A percentile compares a stretch with the other conserved stretches of the same genome.
phyloP scores from a whole-genome alignment of 2,113 vertebrate species.

The Semnopithecus entellus region DNA sequence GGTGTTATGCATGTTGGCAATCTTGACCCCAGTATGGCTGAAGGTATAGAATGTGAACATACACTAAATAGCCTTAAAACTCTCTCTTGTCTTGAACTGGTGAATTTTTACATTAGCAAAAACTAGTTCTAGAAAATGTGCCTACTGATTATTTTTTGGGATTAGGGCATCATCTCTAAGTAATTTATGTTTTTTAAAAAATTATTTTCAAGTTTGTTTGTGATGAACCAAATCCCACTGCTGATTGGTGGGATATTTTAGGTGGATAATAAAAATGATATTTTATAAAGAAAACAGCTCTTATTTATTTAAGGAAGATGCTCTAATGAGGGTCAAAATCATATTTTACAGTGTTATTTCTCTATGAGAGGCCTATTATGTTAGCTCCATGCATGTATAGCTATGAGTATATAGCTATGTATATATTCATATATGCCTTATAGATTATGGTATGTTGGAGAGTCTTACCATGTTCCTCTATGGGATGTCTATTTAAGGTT shows the following conservation, averaged over 20 bases:
- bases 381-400: neutral
- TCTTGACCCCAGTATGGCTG: neutral
- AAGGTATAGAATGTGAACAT: neutral
- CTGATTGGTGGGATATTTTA: neutral
- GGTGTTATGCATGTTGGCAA: neutral
- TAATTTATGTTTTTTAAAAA: neutral
- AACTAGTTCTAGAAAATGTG: neutral
- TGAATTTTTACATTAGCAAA: neutral
- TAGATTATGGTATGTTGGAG: neutral
- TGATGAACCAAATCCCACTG: neutral
- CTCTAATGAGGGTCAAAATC: neutral
- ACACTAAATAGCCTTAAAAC: neutral
- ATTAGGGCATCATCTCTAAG: neutral
- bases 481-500: conserved; percentile 8
- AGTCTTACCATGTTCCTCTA: conserved; percentile 4
- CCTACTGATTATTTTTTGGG: neutral
- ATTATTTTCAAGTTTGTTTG: neutral
- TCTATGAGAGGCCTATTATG: neutral
- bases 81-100: neutral
- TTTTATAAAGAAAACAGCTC: neutral
- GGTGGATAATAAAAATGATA: neutral
- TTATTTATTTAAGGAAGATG: neutral
- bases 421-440: neutral
- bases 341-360: neutral
- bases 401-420: neutral